These are phyloP conservation scores for Hedya salicella DNA, from an alignment of 2,888 invertebrate genomes.

Conservation along the genomic window DNA sequence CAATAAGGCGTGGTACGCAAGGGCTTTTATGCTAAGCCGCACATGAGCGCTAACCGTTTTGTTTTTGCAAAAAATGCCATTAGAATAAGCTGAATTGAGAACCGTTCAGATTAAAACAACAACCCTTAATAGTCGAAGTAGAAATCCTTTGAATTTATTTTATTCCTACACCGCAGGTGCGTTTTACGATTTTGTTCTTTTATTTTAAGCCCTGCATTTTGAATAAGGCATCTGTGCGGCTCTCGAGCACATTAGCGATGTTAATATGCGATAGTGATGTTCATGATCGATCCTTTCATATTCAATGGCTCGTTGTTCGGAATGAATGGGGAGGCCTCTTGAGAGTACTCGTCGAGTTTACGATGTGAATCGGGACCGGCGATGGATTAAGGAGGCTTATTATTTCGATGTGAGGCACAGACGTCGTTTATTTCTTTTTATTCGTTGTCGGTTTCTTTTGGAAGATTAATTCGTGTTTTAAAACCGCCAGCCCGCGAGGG, in stretches of 20 bases:
- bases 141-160: constrained; percentile 22
- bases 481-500: constrained; percentile 13
- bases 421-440: constrained; percentile 22
- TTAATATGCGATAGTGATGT: constrained; percentile 74
- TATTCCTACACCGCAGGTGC: constrained; percentile 33
- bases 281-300: constrained; percentile 70
- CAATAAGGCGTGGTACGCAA: constrained; percentile 56
- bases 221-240: constrained; percentile 65
- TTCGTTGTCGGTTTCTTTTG: constrained; percentile 24
- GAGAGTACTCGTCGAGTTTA: constrained; percentile 46
- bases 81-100: constrained; percentile 27
- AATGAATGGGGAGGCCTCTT: constrained; percentile 50
- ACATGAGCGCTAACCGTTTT: constrained; percentile 18
- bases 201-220: constrained; percentile 65
- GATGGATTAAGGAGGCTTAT: constrained; percentile 47
- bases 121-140: constrained; percentile 30
- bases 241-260: constrained; percentile 74
- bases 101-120: constrained; percentile 25
- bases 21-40: constrained; percentile 20
- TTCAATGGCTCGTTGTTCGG: constrained; percentile 58
- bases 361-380: constrained; percentile 48
- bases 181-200: constrained; percentile 45
- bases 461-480: constrained; percentile 37
- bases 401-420: constrained; percentile 36
- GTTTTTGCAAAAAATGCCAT: constrained; percentile 35